A percentile compares a stretch with the other conserved stretches of the same genome.
phyloP scores from a whole-genome alignment of 1,140 invertebrate genomes.

The Aphidius ervi region DNA sequence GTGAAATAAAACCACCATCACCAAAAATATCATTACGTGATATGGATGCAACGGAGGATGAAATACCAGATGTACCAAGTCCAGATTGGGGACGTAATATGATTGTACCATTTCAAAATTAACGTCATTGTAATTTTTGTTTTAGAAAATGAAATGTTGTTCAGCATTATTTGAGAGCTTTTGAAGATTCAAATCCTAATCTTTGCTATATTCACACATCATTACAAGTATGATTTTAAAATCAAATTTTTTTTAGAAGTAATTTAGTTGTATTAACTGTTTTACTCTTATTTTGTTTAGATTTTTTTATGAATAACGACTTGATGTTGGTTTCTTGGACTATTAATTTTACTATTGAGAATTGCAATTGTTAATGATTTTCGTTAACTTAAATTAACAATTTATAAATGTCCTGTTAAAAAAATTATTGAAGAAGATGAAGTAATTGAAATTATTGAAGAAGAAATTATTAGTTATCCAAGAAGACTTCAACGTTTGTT shows the following conservation, averaged over 20 bases:
- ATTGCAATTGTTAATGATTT: slow-evolving; percentile 30
- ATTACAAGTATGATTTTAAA: slow-evolving; percentile 15
- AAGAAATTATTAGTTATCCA: not conserved
- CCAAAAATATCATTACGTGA: slow-evolving; percentile 1
- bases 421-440: not conserved
- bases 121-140: slow-evolving; percentile 24
- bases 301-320: slow-evolving; percentile 26
- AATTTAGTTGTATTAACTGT: not conserved
- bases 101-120: slow-evolving; percentile 19
- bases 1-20: slow-evolving; percentile 17
- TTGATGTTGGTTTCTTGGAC: slow-evolving; percentile 29
- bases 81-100: slow-evolving; percentile 31
- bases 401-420: slow-evolving; percentile 26
- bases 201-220: slow-evolving; percentile 22
- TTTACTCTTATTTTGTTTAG: slow-evolving; percentile 19
- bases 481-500: not conserved
- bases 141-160: slow-evolving; percentile 21
- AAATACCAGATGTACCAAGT: not conserved
- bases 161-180: slow-evolving; percentile 23
- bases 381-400: slow-evolving; percentile 25
- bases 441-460: not conserved
- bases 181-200: slow-evolving; percentile 16
- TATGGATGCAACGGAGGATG: slow-evolving; percentile 1
- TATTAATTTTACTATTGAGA: slow-evolving; percentile 26
- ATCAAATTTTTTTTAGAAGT: slow-evolving; percentile 5